Evolutionary conservation across 2,888 invertebrate genomes (phyloP).

Genomic region (Mamestra brassicae): DNA sequence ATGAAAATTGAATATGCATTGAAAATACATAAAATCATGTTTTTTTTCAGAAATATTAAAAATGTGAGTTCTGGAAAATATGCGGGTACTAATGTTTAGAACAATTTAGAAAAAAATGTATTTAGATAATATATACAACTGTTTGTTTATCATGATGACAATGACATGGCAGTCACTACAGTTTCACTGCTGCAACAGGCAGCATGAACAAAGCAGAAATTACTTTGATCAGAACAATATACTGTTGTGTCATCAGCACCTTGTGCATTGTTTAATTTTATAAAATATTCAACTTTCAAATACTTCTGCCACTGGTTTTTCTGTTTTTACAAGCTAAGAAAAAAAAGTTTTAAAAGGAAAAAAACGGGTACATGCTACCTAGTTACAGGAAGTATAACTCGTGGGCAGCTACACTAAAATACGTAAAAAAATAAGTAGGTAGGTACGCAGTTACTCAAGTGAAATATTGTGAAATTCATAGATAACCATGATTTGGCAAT

Average conservation of each 20-base stretch:
- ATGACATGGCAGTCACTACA: conserved; percentile 19
- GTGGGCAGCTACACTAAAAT: conserved; percentile 54
- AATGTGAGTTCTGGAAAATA: background rate
- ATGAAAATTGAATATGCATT: conserved; percentile 36
- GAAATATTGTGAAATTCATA: conserved; percentile 40
- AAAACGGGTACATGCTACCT: conserved; percentile 42
- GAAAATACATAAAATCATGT: conserved; percentile 32
- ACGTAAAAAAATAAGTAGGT: conserved; percentile 49
- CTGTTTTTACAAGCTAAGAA: conserved; percentile 1
- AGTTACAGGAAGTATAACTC: conserved; percentile 59
- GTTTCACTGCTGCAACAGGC: conserved; percentile 34
- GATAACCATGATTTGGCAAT: conserved; percentile 20
- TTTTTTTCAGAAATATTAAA: conserved; percentile 3
- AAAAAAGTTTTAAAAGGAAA: conserved; percentile 9
- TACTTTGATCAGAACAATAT: conserved; percentile 14
- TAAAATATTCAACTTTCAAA: conserved; percentile 17
- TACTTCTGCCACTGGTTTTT: conserved; percentile 1
- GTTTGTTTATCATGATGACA: conserved; percentile 3
- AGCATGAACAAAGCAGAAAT: conserved; percentile 25
- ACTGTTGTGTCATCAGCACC: conserved; percentile 53
- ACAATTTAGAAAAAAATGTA: background rate
- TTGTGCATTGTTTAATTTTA: conserved; percentile 20
- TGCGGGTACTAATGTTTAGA: no score
- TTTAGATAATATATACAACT: background rate
- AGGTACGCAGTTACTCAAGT: conserved; percentile 31